phyloP scores from a whole-genome alignment of 1,140 invertebrate genomes.

The Theocolax elegans region DNA sequence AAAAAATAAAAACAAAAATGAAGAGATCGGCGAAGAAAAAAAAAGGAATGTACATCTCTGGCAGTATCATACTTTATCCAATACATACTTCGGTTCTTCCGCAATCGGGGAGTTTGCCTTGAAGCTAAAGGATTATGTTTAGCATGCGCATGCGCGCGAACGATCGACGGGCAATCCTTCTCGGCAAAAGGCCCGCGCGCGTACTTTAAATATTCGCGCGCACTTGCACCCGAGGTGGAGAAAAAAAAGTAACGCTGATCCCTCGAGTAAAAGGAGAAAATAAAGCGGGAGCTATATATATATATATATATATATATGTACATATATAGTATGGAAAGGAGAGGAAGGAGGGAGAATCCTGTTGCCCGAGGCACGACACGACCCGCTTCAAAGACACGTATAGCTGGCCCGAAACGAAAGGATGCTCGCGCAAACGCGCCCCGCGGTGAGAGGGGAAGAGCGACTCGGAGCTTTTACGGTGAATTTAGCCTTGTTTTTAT shows the following conservation, averaged over 20 bases:
- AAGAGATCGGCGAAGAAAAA: no score
- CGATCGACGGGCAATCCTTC: slow-evolving; percentile 3
- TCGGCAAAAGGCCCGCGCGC: slow-evolving; percentile 5
- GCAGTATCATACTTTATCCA: no score
- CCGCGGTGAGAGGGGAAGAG: neutral
- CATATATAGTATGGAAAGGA: no score
- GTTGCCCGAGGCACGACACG: slow-evolving; percentile 55
- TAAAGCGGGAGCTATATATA: no score
- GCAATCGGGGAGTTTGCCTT: neutral
- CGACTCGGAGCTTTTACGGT: slow-evolving; percentile 1
- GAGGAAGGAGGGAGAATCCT: slow-evolving; percentile 26
- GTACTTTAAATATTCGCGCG: slow-evolving; percentile 31
- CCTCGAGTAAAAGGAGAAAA: neutral
- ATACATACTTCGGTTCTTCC: no score
- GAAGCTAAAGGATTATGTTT: no score
- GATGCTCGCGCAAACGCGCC: slow-evolving; percentile 26
- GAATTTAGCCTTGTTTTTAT: neutral
- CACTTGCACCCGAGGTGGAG: neutral
- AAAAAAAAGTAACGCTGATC: neutral
- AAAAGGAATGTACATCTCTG: no score
- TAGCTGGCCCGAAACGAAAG: slow-evolving; percentile 50
- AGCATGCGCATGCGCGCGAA: neutral
- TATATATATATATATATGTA: no score
- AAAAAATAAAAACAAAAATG: neutral
- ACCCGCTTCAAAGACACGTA: slow-evolving; percentile 64